Evolutionary conservation across 2,888 invertebrate genomes (phyloP).

Genomic region (Dryocosmus kuriphilus): DNA sequence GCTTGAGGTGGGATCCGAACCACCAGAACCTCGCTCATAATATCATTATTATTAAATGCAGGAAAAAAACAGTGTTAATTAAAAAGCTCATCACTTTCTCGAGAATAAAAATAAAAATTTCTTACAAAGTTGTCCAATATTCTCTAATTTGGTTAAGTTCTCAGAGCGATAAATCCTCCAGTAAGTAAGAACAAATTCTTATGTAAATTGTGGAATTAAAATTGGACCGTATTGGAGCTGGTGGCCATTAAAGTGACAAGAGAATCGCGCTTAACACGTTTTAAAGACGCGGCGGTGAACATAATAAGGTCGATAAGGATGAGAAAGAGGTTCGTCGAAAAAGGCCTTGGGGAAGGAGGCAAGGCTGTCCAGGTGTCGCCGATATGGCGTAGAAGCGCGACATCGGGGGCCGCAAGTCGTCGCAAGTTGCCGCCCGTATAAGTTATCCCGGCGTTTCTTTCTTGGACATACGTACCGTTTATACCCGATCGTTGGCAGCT

Average conservation of each 20-base stretch:
- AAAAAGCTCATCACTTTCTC: not conserved
- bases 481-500: slow-evolving; percentile 58
- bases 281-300: slow-evolving; percentile 31
- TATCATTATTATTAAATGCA: too few relatives aligned
- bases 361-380: slow-evolving; percentile 37
- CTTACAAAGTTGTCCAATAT: not conserved
- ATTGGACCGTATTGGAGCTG: slow-evolving; percentile 14
- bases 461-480: slow-evolving; percentile 47
- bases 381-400: slow-evolving; percentile 33
- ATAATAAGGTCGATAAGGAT: slow-evolving; percentile 40
- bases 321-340: slow-evolving; percentile 39
- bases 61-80: too few relatives aligned
- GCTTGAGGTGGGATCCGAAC: too few relatives aligned
- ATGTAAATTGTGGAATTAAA: slow-evolving; percentile 29
- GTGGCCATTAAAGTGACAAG: slow-evolving; percentile 37
- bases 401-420: slow-evolving; percentile 21
- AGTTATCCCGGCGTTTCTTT: slow-evolving; percentile 55
- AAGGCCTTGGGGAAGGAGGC: slow-evolving; percentile 37
- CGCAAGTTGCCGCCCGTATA: slow-evolving; percentile 39
- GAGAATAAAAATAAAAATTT: not conserved
- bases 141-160: slow-evolving; percentile 3
- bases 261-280: slow-evolving; percentile 27
- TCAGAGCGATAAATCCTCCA: slow-evolving; percentile 10
- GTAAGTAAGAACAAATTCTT: slow-evolving; percentile 34
- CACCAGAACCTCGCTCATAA: too few relatives aligned